Evolutionary conservation across 2,797 vertebrate genomes (phyloP).

Genomic region (Coluber constrictor): DNA sequence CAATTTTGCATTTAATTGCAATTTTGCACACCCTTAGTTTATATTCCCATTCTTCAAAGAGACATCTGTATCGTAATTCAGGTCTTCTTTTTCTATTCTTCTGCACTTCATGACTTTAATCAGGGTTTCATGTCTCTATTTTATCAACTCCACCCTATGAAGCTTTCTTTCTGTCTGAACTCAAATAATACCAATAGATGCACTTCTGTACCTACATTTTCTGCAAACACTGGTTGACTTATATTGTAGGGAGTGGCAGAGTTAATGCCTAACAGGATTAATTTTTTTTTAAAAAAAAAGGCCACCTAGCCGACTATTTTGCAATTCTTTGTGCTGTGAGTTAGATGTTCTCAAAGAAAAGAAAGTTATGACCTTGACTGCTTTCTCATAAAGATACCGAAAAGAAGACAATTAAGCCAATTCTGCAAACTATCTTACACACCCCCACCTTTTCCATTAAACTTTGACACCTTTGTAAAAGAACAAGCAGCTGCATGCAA

Average conservation of each 20-base stretch:
- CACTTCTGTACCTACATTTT: background rate
- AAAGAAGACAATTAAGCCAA: background rate
- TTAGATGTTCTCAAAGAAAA: background rate
- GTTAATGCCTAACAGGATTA: slow-evolving; percentile 33
- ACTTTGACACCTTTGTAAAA: background rate
- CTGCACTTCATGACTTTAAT: background rate
- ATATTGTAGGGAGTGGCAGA: background rate
- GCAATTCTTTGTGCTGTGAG: background rate
- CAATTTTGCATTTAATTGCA: too few relatives aligned
- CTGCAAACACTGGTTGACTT: background rate
- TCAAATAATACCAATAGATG: background rate
- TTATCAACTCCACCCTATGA: background rate
- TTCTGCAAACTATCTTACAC: background rate
- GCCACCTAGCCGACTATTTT: background rate
- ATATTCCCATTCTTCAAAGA: background rate
- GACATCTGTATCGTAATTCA: background rate
- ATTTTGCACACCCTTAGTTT: background rate
- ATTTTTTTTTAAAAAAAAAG: background rate
- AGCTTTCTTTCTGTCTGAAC: background rate
- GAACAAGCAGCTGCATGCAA: background rate
- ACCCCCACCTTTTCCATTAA: background rate
- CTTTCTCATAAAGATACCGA: background rate
- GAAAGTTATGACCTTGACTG: background rate
- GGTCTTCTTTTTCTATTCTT: background rate
- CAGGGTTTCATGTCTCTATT: background rate